Conservation (phyloP, 2,888 invertebrate species). For the Saturnia japonica region DNA sequence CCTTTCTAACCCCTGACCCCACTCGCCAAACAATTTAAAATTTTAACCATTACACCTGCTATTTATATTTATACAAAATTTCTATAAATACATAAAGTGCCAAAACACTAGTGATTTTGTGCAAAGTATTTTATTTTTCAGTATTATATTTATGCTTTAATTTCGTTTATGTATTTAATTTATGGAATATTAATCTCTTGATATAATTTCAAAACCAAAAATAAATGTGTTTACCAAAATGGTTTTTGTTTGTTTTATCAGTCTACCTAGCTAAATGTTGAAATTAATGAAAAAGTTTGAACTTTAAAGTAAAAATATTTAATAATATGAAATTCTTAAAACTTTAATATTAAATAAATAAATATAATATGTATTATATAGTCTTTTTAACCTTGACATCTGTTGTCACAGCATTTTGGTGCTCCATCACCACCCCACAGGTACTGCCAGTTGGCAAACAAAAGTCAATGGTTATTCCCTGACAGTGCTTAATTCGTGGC, state of each 20-base stretch:
- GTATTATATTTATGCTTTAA: background rate
- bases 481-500: slow-evolving; percentile 51
- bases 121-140: background rate
- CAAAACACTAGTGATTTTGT: background rate
- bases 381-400: slow-evolving; percentile 28
- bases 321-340: background rate
- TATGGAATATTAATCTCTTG: too few species aligned
- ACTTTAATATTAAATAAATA: background rate
- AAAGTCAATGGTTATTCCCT: slow-evolving; percentile 63
- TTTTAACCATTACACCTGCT: too few species aligned
- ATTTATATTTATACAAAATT: background rate
- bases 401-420: slow-evolving; percentile 63
- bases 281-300: background rate
- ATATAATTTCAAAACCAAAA: too few species aligned
- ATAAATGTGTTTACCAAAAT: too few species aligned
- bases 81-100: background rate
- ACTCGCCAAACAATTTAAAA: too few species aligned
- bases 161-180: too few species aligned
- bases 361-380: background rate
- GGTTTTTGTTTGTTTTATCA: background rate
- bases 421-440: slow-evolving; percentile 48
- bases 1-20: too few species aligned
- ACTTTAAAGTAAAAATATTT: background rate
- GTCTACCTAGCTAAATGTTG: background rate
- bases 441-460: slow-evolving; percentile 50